Percentiles rank a stretch among this genome's conserved stretches.
Conservation (phyloP, 2,888 invertebrate genomes). For the Mesorhabditis belari region DNA sequence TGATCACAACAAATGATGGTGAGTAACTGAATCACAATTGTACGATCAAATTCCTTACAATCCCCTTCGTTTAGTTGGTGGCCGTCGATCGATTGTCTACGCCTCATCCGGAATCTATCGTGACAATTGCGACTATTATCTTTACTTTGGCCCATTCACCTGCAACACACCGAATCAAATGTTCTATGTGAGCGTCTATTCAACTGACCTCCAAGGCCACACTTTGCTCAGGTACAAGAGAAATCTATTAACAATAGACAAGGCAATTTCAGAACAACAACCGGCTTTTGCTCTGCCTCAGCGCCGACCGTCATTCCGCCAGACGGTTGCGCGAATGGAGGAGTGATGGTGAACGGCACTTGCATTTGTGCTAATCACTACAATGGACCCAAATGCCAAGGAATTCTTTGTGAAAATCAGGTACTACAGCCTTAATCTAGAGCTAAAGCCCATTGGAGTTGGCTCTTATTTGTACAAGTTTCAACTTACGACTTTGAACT, state of each 20-base stretch:
- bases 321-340: slow-evolving; percentile 31
- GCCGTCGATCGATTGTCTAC: slow-evolving; percentile 25
- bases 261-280: slow-evolving; percentile 16
- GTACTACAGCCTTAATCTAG: background rate
- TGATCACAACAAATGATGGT: slow-evolving; percentile 16
- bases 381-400: slow-evolving; percentile 25
- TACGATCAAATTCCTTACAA: too few relatives aligned
- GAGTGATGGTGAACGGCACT: slow-evolving; percentile 23
- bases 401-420: background rate
- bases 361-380: slow-evolving; percentile 27
- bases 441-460: background rate
- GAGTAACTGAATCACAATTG: too few relatives aligned
- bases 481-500: too few relatives aligned
- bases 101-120: slow-evolving; percentile 37
- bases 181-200: slow-evolving; percentile 23
- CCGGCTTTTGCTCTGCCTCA: slow-evolving; percentile 24
- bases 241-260: background rate
- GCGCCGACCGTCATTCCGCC: slow-evolving; percentile 12
- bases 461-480: background rate
- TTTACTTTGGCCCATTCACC: slow-evolving; percentile 36
- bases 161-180: slow-evolving; percentile 19
- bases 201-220: background rate
- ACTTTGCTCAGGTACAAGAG: background rate
- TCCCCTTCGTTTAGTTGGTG: too few relatives aligned
- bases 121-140: slow-evolving; percentile 33